These are phyloP conservation scores for Mormyrops attenuatus DNA, from an alignment of 2,797 vertebrate genomes.

Conservation along the genomic window DNA sequence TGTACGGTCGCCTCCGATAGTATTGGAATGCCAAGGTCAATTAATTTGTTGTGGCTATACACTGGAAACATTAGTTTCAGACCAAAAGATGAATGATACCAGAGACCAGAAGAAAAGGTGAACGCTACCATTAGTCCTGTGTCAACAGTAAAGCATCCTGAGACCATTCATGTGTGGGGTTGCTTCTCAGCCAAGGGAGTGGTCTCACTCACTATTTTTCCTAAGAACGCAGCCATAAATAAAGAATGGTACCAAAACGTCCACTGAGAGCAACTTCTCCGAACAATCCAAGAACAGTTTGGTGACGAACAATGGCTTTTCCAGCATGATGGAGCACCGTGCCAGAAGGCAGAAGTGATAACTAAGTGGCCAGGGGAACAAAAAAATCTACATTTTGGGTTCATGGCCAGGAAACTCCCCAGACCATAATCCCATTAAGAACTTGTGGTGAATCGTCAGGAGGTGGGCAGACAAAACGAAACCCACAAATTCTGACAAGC, in stretches of 20 bases:
- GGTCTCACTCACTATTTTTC: not conserved
- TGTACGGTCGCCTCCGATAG: not conserved
- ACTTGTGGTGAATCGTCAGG: too few species aligned
- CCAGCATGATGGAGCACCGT: not conserved
- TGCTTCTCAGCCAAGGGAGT: not conserved
- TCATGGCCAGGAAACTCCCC: too few species aligned
- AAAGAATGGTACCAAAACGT: not conserved
- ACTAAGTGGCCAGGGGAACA: not conserved
- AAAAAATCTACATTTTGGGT: too few species aligned
- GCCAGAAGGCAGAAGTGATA: not conserved
- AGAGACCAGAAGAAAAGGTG: not conserved
- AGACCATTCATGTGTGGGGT: not conserved
- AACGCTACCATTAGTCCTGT: not conserved
- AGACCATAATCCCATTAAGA: too few species aligned
- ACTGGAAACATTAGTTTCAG: not conserved
- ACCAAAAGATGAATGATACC: not conserved
- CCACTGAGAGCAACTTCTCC: not conserved
- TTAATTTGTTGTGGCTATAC: not conserved
- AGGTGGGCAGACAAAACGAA: too few species aligned
- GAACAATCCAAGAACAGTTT: not conserved
- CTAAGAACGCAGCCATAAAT: not conserved
- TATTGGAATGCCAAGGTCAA: not conserved
- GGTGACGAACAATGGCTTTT: not conserved
- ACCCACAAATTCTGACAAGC: too few species aligned
- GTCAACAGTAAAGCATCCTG: not conserved